Conservation (phyloP, 1,140 invertebrate genomes). For the Battus philenor region DNA sequence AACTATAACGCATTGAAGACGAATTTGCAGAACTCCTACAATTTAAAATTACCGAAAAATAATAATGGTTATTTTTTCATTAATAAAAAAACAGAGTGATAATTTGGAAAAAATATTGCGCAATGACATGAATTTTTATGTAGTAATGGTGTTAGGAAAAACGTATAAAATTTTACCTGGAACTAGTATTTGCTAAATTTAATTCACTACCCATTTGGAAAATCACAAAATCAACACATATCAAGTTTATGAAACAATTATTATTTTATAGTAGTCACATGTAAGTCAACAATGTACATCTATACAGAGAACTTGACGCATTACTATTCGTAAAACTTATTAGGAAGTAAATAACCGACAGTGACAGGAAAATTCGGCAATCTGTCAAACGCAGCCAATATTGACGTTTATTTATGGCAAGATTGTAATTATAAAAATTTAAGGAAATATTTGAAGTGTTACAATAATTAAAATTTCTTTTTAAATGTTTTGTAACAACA, state of each 20-base stretch:
- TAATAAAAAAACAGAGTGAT: neutral
- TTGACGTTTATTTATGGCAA: too few relatives aligned
- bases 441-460: too few relatives aligned
- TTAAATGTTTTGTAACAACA: too few relatives aligned
- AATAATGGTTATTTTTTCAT: constrained; percentile 19
- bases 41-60: constrained; percentile 16
- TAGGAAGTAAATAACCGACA: too few relatives aligned
- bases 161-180: constrained; percentile 41
- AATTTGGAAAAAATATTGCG: constrained; percentile 7
- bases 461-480: too few relatives aligned
- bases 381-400: too few relatives aligned
- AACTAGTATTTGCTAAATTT: constrained; percentile 39
- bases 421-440: too few relatives aligned
- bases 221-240: constrained; percentile 15
- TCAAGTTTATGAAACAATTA: neutral
- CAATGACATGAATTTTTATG: constrained; percentile 13
- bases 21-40: constrained; percentile 12
- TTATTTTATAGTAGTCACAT: too few relatives aligned
- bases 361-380: too few relatives aligned
- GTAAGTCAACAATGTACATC: too few relatives aligned
- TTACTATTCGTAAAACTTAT: too few relatives aligned
- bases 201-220: constrained; percentile 65
- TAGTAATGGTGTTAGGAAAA: constrained; percentile 21
- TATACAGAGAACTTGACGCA: too few relatives aligned
- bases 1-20: constrained; percentile 8